Conservation (phyloP, 2,888 invertebrate genomes). For the Tetragonula carbonaria region DNA sequence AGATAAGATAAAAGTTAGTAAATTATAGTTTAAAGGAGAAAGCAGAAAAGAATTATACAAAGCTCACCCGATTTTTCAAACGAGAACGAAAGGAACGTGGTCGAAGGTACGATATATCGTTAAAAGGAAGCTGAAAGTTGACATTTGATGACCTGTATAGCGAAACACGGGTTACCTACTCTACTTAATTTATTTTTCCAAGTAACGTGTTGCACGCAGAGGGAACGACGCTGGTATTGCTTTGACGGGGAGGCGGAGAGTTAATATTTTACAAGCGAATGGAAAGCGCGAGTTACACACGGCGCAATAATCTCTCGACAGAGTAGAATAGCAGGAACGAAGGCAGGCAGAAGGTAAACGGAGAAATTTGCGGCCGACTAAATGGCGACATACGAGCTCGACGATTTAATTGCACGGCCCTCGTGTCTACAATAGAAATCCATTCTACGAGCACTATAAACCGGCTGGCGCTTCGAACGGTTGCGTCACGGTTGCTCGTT, state of each 20-base stretch:
- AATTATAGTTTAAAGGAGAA: no score
- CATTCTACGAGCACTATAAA: slow-evolving; percentile 28
- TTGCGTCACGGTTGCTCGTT: neutral
- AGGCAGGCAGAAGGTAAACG: slow-evolving; percentile 25
- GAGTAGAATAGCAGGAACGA: neutral
- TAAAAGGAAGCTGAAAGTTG: no score
- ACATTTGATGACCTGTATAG: no score
- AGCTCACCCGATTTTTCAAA: no score
- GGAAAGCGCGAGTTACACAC: slow-evolving; percentile 14
- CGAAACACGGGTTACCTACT: no score
- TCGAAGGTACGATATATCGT: no score
- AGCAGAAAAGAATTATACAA: no score
- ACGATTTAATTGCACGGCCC: slow-evolving; percentile 38
- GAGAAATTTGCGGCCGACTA: slow-evolving; percentile 48
- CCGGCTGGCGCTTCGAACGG: neutral
- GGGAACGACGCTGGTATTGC: slow-evolving; percentile 13
- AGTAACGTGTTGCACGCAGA: slow-evolving; percentile 3
- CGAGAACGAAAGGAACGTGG: no score
- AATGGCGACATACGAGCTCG: slow-evolving; percentile 25
- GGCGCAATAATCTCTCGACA: slow-evolving; percentile 31
- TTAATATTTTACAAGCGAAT: slow-evolving; percentile 42
- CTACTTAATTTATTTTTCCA: slow-evolving; percentile 27
- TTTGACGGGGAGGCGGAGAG: slow-evolving; percentile 33
- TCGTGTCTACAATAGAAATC: slow-evolving; percentile 22
- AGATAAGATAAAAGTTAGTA: no score